Evolutionary conservation across 92 coral and sea anemone species (phyloP), one percentile per base, ranked within the genome.

Genomic region (Bergia sp.): DNA sequence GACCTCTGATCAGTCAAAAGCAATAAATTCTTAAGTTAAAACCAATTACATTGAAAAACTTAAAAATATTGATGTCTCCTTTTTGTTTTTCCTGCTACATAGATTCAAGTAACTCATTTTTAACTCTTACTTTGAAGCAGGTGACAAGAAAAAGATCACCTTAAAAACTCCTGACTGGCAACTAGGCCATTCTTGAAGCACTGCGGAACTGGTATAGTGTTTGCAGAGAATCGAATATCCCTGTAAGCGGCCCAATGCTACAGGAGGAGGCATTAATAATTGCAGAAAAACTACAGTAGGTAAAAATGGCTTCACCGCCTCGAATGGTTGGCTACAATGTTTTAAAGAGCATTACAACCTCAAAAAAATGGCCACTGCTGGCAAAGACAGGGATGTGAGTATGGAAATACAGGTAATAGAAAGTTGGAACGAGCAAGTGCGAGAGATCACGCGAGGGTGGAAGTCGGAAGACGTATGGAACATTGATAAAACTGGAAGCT

Each of bases 401-500:
- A 8, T 4, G 5, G 53, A 47, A 47, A 47, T 8, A n/a, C n/a
- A n/a, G n/a, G n/a, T n/a, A 4, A 47, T 47, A 4, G 53, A 47
- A 47, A 47, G 53, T 8, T 8, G 53, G 53, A 47, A 47, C 8
- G 53, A 47, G 8, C 53, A 47, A 47, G 4, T 47, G 4, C 4
- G 53, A 79, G 91, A 92, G 73, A 80, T 92, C 38, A 90, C 89
- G 21, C 16, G 61, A 80, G 95, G 93, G 83, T 92, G 93, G 95
- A 81, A 65, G 40, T 86, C 90, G 5, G 85, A 87, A 82, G 79
- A 91, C 74, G 88, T 88, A 50, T 93, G 91, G 90, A 91, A 91
- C 73, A 91, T 93, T 91, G 91, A 88, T 55, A 90, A 92, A 37
- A 88, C 90, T 16, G 91, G 93, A 7, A 57, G 90, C 82, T 83